A percentile compares a stretch with the other conserved stretches of the same genome.
Evolutionary conservation across 1,140 invertebrate species (phyloP).

Genomic region (Galleria mellonella): DNA sequence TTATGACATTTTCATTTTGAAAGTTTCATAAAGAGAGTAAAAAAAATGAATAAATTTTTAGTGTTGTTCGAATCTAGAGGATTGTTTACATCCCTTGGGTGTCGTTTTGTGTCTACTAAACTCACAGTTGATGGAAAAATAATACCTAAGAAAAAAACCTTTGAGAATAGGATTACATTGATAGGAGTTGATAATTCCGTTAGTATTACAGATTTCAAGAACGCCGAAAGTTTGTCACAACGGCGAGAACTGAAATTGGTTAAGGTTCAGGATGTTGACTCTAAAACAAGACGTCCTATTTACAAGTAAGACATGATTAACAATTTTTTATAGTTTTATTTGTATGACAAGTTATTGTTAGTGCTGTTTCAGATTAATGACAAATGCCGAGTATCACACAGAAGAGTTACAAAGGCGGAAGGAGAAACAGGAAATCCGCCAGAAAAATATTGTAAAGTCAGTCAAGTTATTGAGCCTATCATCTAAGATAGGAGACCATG

Average conservation of each 20-base stretch:
- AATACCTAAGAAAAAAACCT: conserved; percentile 46
- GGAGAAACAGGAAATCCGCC: conserved; percentile 40
- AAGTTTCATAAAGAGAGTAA: not conserved
- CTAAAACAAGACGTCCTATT: conserved; percentile 76
- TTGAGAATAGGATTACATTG: conserved; percentile 68
- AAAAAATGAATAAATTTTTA: conserved; percentile 43
- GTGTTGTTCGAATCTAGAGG: conserved; percentile 20
- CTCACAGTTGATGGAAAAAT: conserved; percentile 57
- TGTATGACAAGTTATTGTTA: too few species aligned
- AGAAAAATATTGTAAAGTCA: conserved; percentile 63
- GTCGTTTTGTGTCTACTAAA: conserved; percentile 30
- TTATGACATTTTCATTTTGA: too few species aligned
- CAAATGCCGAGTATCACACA: conserved; percentile 57
- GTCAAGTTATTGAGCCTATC: conserved; percentile 78
- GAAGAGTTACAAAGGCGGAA: conserved; percentile 60
- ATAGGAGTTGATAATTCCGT: conserved; percentile 66
- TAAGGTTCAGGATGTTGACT: conserved; percentile 77
- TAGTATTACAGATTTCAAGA: conserved; percentile 69
- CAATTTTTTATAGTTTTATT: conserved; percentile 14
- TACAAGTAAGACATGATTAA: conserved; percentile 70
- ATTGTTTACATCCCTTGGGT: conserved; percentile 20
- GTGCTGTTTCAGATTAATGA: conserved; percentile 59
- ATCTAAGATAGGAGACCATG: conserved; percentile 77
- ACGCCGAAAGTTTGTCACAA: conserved; percentile 78
- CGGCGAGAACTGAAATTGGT: conserved; percentile 79